Evolutionary conservation across 2,113 vertebrate species (phyloP), one percentile per base, ranked within the genome.

Genomic region (Larimichthys polyactis): DNA sequence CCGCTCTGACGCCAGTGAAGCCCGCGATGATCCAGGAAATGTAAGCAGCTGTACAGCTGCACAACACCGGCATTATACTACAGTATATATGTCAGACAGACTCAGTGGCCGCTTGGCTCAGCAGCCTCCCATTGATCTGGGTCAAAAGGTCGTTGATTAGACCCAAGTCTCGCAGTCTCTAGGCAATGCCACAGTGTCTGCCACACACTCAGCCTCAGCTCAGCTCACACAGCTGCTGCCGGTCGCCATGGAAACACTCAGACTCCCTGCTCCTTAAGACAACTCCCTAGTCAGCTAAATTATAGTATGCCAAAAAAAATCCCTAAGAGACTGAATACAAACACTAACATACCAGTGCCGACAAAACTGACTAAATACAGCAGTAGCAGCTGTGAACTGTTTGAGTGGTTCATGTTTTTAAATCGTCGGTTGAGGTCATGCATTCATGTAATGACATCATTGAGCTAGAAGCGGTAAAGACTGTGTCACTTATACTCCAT

Each of bases 101-200:
- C 70, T 62, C 51, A n/a, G 57, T 68, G 78, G 81, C 81, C 74
- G 85, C 90, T 77, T 60, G 82, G 84, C 84, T 80, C 84, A 72
- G 87, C 71, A 76, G 63, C 90, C 55, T 55, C 32, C 22, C 86
- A 95, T 94, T 92, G 93, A 95, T 92, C 90, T 87, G 86, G 94
- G 94, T 95, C 92, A 94, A 93, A 90, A 91, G 93, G 95, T 93
- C 92, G 76, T 86, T 86, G 93, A 94, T 93, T 85, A 90, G 83
- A 83, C 84, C 36, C 1, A 70, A 81, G 89, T 74, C 79, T 75
- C 44, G 36, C 71, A 68, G 90, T 90, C 85, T 90, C 91, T 75
- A 80, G 68, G 92, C 90, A 86, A 90, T 91, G 91, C 89, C 88
- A 88, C 87, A 89, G 79, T 87, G 93, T 90, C 90, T 92, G 89